Base-by-base conservation (phyloP, 2,888 invertebrate species). In the Andricus curvator region DNA sequence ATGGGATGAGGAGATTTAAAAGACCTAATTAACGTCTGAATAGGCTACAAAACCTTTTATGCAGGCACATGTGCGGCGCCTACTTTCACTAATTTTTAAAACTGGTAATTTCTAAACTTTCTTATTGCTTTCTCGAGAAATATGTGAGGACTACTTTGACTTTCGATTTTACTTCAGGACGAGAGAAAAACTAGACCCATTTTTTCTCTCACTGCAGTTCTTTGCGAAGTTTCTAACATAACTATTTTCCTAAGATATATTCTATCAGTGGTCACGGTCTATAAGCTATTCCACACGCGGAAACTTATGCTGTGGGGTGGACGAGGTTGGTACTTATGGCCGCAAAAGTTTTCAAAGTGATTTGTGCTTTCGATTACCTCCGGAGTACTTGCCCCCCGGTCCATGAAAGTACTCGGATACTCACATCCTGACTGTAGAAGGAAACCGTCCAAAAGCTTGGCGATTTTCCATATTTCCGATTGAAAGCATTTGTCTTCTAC, bases 391-490 rank as follows among this genome's bases (percentile, higher is more conserved):
- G 41, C 20, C 17, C 4, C 11, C 13, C n/a, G 13, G 67, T 41
- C 67, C 13, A 67, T 33, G n/a, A 56, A 70, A 74, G 56, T 56
- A n/a, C 33, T 56, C 17, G 11, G 79, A 80, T 51, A 70, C 60
- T 79, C 78, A 74, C 51, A 33, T 77, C 65, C 51, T 62, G 29
- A 66, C 65, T 70, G 29, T 77, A 83, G 68, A 80, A 81, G 79
- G 78, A 80, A 81, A 25, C 74, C 33, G 79, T 78, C 81, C 77
- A 80, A 84, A 81, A 78, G 82, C 86, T 87, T 85, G 85, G 85
- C 85, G 84, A 80, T 84, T 85, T 86, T 85, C 85, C 86, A 86
- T 81, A 84, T 81, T 82, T 82, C 77, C 79, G 84, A 83, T 85
- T 83, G 85, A 85, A 85, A 84, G 85, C 83, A 85, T 85, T 85